Conservation (phyloP, 2,888 invertebrate species). For the Pseudococcus jackbeardsleyi region DNA sequence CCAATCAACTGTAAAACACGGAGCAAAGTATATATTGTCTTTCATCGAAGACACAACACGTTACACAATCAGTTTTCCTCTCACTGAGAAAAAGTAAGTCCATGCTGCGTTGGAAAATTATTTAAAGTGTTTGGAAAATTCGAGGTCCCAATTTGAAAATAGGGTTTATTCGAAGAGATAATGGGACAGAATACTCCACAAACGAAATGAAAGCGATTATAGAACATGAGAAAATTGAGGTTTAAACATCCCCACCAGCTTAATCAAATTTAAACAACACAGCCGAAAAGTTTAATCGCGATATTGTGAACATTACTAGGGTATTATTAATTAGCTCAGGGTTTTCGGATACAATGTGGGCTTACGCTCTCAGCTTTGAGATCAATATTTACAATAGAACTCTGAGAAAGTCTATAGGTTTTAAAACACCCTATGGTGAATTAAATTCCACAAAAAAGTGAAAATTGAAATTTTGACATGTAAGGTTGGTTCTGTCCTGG, state of each 20-base stretch:
- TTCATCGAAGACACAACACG: not conserved
- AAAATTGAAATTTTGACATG: too few relatives aligned
- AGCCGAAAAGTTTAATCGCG: conserved; percentile 20
- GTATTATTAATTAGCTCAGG: not conserved
- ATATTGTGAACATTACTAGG: not conserved
- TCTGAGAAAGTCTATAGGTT: not conserved
- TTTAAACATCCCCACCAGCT: not conserved
- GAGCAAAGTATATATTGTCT: not conserved
- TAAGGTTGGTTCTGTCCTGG: too few relatives aligned
- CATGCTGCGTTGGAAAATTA: too few relatives aligned
- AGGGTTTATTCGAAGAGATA: too few relatives aligned
- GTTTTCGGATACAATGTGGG: too few relatives aligned
- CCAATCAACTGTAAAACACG: not conserved
- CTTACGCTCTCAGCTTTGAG: conserved; percentile 29
- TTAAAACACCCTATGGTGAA: not conserved
- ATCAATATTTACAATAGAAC: conserved; percentile 2
- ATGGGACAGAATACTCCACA: too few relatives aligned
- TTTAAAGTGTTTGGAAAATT: too few relatives aligned
- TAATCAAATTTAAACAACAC: conserved; percentile 13
- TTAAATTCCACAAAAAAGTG: too few relatives aligned
- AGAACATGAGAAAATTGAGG: not conserved
- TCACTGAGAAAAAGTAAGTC: not conserved
- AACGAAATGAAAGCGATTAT: conserved; percentile 6
- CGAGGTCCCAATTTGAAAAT: too few relatives aligned
- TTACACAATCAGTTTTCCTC: not conserved